Conservation (phyloP, 23 tunicate genomes). For the Trididemnum miniatum region DNA sequence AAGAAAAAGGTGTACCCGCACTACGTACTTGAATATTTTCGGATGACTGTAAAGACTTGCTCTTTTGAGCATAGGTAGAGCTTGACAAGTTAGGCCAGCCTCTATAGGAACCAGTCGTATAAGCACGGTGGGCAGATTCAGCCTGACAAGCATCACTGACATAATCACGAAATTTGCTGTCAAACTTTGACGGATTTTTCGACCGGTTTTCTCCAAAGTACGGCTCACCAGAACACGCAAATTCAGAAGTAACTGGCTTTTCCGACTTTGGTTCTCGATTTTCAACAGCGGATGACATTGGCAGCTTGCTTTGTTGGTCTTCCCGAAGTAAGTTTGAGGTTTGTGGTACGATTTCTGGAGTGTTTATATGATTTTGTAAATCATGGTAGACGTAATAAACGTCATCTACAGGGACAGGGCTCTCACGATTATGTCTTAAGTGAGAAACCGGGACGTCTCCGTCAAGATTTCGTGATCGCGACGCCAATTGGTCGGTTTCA, state of each 20-base stretch:
- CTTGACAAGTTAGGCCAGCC: background rate
- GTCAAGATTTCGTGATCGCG: background rate
- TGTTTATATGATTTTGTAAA: background rate
- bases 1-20: background rate
- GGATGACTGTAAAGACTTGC: conserved; percentile 12
- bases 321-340: background rate
- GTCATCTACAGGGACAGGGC: background rate
- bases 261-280: background rate
- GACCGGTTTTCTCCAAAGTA: background rate
- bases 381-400: conserved; percentile 11
- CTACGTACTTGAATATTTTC: conserved; percentile 29
- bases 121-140: conserved; percentile 35
- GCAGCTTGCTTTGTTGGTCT: background rate
- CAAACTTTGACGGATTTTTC: conserved; percentile 20
- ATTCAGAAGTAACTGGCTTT: background rate
- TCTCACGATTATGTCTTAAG: background rate
- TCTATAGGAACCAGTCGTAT: background rate
- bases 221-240: background rate
- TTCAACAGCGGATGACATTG: too few species aligned
- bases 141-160: conserved; percentile 72
- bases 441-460: background rate
- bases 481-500: background rate
- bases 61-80: background rate
- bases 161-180: conserved; percentile 48
- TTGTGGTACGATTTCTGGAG: conserved; percentile 17